Evolutionary conservation across 2,888 invertebrate species (phyloP).

Genomic region (Dinocampus coccinellae): DNA sequence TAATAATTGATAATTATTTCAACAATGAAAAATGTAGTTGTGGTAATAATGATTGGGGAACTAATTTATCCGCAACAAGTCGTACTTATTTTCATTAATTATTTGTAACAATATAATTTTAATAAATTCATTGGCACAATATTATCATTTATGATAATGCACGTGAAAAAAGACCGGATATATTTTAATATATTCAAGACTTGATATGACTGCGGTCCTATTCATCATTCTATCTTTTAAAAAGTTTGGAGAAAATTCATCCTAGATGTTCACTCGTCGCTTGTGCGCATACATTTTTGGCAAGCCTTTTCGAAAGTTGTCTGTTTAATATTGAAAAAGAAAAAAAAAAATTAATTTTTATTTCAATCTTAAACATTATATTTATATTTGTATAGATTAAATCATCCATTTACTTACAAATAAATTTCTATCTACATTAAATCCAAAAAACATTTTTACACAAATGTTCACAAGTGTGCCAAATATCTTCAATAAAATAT

Average conservation of each 20-base stretch:
- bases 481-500: conserved; percentile 39
- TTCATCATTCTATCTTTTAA: conserved; percentile 20
- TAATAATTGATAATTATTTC: too few species aligned
- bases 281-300: conserved; percentile 10
- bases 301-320: conserved; percentile 8
- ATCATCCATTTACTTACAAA: too few species aligned
- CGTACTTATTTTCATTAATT: too few species aligned
- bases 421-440: conserved; percentile 32
- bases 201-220: conserved; percentile 15
- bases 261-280: conserved; percentile 15
- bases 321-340: too few species aligned
- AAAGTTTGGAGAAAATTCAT: conserved; percentile 26
- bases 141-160: conserved; percentile 11
- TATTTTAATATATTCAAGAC: conserved; percentile 9
- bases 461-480: conserved; percentile 40
- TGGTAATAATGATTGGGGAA: too few species aligned
- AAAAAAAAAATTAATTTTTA: conserved; percentile 3
- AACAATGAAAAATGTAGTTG: too few species aligned
- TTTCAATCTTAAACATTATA: conserved; percentile 36
- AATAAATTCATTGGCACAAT: too few species aligned
- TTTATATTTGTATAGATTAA: conserved; percentile 35
- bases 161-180: conserved; percentile 29
- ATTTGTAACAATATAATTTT: too few species aligned
- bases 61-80: too few species aligned
- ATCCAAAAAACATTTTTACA: conserved; percentile 35